Conservation (phyloP, 2,113 vertebrate genomes). For the Mirounga angustirostris region DNA sequence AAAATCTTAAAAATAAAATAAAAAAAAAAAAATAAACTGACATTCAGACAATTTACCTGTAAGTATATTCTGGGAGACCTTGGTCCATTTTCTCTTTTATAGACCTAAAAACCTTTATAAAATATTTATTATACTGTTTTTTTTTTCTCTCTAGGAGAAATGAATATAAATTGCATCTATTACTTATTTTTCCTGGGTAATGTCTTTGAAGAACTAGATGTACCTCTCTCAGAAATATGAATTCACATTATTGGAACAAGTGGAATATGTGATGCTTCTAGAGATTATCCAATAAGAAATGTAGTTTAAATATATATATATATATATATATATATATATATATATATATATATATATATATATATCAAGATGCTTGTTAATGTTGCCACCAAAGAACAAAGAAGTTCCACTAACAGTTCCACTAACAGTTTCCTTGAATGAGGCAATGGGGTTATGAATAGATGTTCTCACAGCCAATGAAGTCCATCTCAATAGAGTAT, state of each 20-base stretch:
- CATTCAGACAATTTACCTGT: not conserved
- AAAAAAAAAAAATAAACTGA: not conserved
- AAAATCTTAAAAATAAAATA: no score
- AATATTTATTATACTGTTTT: not conserved
- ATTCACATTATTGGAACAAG: not conserved
- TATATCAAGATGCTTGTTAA: not conserved
- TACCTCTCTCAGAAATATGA: not conserved
- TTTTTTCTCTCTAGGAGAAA: not conserved
- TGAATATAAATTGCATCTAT: not conserved
- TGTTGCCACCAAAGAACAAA: not conserved
- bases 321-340: no score
- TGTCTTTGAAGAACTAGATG: not conserved
- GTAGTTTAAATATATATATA: not conserved
- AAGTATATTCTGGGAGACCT: not conserved
- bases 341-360: no score
- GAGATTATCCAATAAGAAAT: conserved; percentile 24
- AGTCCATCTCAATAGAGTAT: not conserved
- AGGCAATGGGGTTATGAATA: not conserved
- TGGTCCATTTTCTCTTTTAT: not conserved
- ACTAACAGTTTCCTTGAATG: not conserved
- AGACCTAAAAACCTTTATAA: not conserved
- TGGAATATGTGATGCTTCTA: not conserved
- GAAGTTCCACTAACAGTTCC: not conserved
- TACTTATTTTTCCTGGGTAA: not conserved
- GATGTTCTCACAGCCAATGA: not conserved